These are phyloP conservation scores for Drosophila novamexicana DNA, from an alignment of 1,140 invertebrate species.

Conservation along the genomic window DNA sequence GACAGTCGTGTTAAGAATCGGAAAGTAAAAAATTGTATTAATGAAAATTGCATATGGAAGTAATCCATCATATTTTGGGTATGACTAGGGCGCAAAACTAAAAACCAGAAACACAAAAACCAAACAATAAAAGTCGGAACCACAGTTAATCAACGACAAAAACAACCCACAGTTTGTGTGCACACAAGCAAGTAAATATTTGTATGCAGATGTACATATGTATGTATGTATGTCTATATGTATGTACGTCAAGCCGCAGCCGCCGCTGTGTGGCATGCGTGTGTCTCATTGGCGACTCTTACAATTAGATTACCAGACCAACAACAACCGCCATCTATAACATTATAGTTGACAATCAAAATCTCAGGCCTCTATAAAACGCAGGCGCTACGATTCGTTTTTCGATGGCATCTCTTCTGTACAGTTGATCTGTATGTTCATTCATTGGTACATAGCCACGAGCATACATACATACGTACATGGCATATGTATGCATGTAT, in stretches of 20 bases:
- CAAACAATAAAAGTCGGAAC: constrained; percentile 71
- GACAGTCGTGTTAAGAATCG: constrained; percentile 55
- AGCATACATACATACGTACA: constrained; percentile 27
- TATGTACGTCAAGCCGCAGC: background rate
- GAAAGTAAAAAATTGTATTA: constrained; percentile 58
- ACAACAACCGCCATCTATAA: constrained; percentile 36
- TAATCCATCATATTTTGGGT: constrained; percentile 79
- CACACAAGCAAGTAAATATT: constrained; percentile 6
- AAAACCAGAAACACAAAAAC: constrained; percentile 41
- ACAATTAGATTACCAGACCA: constrained; percentile 77
- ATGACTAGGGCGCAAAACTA: constrained; percentile 53
- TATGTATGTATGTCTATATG: constrained; percentile 2
- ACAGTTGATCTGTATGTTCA: constrained; percentile 38
- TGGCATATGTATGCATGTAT: constrained; percentile 7
- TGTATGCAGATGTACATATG: constrained; percentile 2
- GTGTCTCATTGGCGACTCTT: constrained; percentile 56
- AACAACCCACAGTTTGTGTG: constrained; percentile 47
- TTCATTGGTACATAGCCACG: background rate
- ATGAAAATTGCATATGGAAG: constrained; percentile 83
- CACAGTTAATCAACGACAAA: constrained; percentile 74
- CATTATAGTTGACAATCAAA: constrained; percentile 47
- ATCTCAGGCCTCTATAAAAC: constrained; percentile 47
- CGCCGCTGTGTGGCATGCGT: constrained; percentile 38
- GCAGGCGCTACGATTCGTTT: constrained; percentile 67
- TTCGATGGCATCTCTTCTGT: constrained; percentile 11